Base-by-base conservation (phyloP, 2,797 vertebrate species). In the Oreochromis grahami region DNA sequence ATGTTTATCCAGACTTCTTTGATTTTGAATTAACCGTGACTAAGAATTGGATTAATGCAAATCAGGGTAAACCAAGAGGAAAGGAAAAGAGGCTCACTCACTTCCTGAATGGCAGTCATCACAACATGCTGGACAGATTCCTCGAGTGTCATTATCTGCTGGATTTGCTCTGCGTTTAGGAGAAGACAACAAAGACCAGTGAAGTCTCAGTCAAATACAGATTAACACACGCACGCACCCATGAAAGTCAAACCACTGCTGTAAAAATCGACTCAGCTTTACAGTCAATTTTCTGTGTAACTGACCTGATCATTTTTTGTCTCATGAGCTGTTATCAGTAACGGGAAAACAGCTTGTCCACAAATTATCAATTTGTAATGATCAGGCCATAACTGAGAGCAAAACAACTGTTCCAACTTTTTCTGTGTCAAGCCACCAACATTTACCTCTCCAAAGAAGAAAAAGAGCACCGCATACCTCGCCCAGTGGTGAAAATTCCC, bases 31-130 rank as follows among this genome's bases (percentile, higher is more conserved):
- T 80, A 74, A 83, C 79, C 45, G 5, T 87, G 89, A 90, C 86
- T 91, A 90, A 92, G 83, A 87, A 77, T 82, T 43, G 43, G 88
- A 94, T 88, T 90, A 86, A 88, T 60, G 58, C 63, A 76, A 72
- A 80, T 76, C 3, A 81, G 76, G 76, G 50, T 43, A 55, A 76
- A 78, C 29, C n/a, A 9, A 77, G 78, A 65, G 84, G 83, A 89
- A 88, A 81, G 86, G 36, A 72, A 34, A 26, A 48, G 77, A 53
- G 41, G 63, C 88, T 93, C 89, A 52, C 94, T 95, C 92, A 98
- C 98, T 97, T 98, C 97, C 89, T 98, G 98, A 91, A 98, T 98
- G 87, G 98, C 98, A 53, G 97, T 96, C 98, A 98, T 98, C 89
- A 98, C 98, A 26, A 97, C 96, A 1, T 98, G 98, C 92, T 98